Base-by-base conservation (phyloP, 1,140 invertebrate species). In the Eueides isabella region DNA sequence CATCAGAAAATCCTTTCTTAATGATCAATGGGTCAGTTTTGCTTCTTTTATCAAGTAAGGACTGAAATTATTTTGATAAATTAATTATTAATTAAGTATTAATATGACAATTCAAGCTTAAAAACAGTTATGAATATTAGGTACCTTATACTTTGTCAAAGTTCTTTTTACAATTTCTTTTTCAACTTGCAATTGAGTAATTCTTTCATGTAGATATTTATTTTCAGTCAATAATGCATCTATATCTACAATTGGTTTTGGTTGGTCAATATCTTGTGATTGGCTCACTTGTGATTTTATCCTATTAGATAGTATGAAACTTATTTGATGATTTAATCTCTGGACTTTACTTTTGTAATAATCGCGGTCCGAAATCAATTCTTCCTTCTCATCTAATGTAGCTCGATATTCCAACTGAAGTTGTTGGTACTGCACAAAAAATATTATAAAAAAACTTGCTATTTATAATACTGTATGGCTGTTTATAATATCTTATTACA, bases 291-390 rank as follows among this genome's bases (percentile, higher is more conserved):
- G 78, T 48, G 78, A 67, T 78, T 92, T 86, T 0, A 75, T 30
- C 77, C 86, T 87, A 80, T 91, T 94, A 79, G 88, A 81, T 0
- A 98, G 89, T 3, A 97, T 95, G 78, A 95, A 95, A 78, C 96
- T 96, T 12, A 98, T 94, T 85, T 97, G 96, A 80, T 97, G 95
- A 90, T 98, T 98, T 4, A 98, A 94, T 38, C 97, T 93, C 85
- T 97, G 96, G 16, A 97, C 96, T 92, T 98, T 98, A 77, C 95
- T 97, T 86, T 97, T 97, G 80, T 97, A 97, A n/a, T 96, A 96
- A 92, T 98, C 97, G 74, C 97, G 93, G 85, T 98, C 97, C 14
- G 95, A 96, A 26, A 96, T 95, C 23, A 97, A 86, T 80, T 98
- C 97, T 83, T 98, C 97, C 88, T 98, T 98, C 86, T 98, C 97